Evolutionary conservation across 2,113 vertebrate species (phyloP).

Genomic region (Acanthochromis polyacanthus): DNA sequence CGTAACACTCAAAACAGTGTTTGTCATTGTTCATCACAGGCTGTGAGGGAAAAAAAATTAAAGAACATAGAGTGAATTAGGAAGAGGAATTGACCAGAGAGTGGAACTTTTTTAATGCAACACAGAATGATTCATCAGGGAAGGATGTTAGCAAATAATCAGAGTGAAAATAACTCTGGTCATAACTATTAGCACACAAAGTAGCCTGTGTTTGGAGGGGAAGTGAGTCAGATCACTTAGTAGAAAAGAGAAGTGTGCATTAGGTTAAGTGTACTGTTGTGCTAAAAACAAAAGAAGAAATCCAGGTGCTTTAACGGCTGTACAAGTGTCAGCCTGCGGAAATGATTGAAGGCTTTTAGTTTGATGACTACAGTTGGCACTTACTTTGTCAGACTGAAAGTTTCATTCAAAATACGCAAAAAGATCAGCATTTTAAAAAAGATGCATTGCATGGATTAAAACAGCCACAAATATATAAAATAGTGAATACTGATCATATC

Average conservation of each 20-base stretch:
- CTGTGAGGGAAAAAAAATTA: conserved; percentile 74
- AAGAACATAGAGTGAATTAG: background rate
- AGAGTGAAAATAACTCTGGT: conserved; percentile 1
- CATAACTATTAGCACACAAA: background rate
- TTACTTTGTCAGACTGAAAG: background rate
- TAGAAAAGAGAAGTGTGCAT: conserved; percentile 55
- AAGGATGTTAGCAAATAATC: conserved; percentile 22
- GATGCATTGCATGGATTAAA: background rate
- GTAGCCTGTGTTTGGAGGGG: conserved; percentile 4
- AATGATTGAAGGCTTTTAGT: background rate
- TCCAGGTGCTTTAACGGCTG: conserved; percentile 16
- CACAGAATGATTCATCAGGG: background rate
- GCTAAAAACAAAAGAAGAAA: conserved; percentile 23
- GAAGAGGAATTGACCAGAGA: background rate
- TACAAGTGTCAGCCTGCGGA: background rate
- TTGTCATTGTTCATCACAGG: conserved; percentile 99
- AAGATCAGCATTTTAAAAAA: background rate
- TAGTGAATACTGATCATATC: too few relatives aligned
- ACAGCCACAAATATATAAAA: too few relatives aligned
- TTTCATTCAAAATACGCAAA: background rate
- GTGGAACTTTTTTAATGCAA: conserved; percentile 3
- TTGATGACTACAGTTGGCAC: background rate
- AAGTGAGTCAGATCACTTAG: conserved; percentile 45
- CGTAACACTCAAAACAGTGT: conserved; percentile 99
- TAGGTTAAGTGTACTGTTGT: background rate